These are phyloP conservation scores for Drosophila hydei DNA, from an alignment of 1,140 invertebrate species.

Conservation along the genomic window DNA sequence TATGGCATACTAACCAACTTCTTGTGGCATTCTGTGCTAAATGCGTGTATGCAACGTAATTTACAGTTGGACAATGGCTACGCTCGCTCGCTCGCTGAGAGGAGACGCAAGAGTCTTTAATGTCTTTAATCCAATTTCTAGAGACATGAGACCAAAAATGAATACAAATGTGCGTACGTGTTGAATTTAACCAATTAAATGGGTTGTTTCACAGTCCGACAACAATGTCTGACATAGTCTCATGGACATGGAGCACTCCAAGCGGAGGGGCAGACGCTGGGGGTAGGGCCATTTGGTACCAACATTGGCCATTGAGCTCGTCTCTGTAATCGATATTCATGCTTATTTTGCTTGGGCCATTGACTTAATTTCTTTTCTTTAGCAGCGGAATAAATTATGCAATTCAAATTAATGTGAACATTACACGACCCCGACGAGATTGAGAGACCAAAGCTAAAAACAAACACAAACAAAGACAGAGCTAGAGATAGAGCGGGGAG, in stretches of 20 bases:
- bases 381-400: slow-evolving; percentile 76
- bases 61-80: slow-evolving; percentile 66
- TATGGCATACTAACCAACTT: slow-evolving; percentile 79
- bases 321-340: slow-evolving; percentile 76
- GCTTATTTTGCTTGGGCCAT: slow-evolving; percentile 74
- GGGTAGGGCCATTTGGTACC: slow-evolving; percentile 43
- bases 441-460: slow-evolving; percentile 27
- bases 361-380: slow-evolving; percentile 75
- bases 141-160: slow-evolving; percentile 74
- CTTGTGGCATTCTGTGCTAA: slow-evolving; percentile 30
- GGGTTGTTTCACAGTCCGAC: slow-evolving; percentile 57
- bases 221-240: slow-evolving; percentile 22
- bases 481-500: background rate
- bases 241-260: slow-evolving; percentile 18
- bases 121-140: slow-evolving; percentile 80
- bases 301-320: slow-evolving; percentile 29
- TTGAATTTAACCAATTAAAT: slow-evolving; percentile 81
- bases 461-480: slow-evolving; percentile 28
- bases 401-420: slow-evolving; percentile 79
- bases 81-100: background rate
- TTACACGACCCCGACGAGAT: slow-evolving; percentile 51
- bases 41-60: slow-evolving; percentile 73
- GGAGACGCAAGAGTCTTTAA: slow-evolving; percentile 56
- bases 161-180: slow-evolving; percentile 82
- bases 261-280: background rate